These are phyloP conservation scores for Mesorhabditis sp. DNA, from an alignment of 2,888 invertebrate species.

Conservation along the genomic window DNA sequence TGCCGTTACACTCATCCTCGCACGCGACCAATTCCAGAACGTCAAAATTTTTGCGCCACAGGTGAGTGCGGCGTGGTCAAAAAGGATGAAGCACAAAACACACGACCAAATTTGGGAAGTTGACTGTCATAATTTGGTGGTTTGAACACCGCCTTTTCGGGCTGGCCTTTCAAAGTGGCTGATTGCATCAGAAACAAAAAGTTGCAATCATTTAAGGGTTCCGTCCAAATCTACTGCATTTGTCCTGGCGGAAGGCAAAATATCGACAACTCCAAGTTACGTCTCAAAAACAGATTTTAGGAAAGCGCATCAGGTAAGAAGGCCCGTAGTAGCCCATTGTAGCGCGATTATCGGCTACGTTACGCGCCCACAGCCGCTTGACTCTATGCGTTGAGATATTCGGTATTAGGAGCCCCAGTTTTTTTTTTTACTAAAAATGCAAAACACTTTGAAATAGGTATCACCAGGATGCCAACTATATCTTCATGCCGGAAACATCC, in stretches of 20 bases:
- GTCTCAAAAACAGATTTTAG: too few species aligned
- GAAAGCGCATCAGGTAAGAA: too few species aligned
- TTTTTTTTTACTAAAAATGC: not conserved
- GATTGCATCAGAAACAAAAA: too few species aligned
- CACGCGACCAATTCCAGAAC: not conserved
- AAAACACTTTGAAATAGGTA: not conserved
- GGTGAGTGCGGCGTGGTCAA: not conserved
- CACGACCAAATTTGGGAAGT: not conserved
- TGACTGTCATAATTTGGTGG: not conserved
- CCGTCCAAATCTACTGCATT: too few species aligned
- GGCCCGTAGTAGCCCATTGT: too few species aligned
- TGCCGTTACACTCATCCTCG: not conserved
- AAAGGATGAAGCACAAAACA: not conserved
- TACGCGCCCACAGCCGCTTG: not conserved
- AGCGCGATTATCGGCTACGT: too few species aligned
- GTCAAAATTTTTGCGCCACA: not conserved
- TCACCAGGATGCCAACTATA: not conserved
- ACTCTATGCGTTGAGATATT: not conserved
- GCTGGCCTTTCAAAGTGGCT: too few species aligned
- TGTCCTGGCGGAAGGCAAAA: too few species aligned
- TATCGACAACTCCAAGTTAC: too few species aligned
- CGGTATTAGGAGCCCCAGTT: not conserved
- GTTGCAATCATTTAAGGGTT: too few species aligned
- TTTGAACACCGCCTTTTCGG: too few species aligned
- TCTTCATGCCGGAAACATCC: not conserved